Evolutionary conservation across 2,113 vertebrate genomes (phyloP).

Genomic region (Rhea pennata): DNA sequence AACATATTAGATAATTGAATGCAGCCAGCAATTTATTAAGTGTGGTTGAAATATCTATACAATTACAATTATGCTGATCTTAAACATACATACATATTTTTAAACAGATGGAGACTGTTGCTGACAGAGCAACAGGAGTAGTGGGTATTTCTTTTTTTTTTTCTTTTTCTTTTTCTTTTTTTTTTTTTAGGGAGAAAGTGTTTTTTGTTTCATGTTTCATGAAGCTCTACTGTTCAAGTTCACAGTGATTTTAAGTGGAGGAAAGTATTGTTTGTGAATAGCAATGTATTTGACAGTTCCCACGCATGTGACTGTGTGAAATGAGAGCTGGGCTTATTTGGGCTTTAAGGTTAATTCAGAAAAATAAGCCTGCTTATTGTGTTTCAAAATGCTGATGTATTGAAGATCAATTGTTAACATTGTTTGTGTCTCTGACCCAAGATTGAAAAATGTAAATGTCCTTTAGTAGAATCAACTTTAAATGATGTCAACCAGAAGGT

Average conservation of each 20-base stretch:
- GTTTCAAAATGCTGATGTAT: conserved; percentile 21
- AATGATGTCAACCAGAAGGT: conserved; percentile 52
- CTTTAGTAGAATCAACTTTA: conserved; percentile 53
- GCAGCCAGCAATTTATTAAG: conserved; percentile 6
- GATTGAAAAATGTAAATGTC: not conserved
- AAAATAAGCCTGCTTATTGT: not conserved
- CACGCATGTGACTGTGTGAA: not conserved
- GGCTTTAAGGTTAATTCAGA: not conserved
- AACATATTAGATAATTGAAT: conserved; percentile 32
- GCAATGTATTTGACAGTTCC: not conserved
- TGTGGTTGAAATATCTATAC: conserved; percentile 14
- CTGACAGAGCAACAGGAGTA: not conserved
- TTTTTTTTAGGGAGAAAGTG: too few species aligned
- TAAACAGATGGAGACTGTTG: not conserved
- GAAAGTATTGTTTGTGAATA: not conserved
- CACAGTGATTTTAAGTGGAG: not conserved
- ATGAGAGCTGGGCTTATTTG: not conserved
- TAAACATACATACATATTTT: not conserved
- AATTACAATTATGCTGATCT: conserved; percentile 1
- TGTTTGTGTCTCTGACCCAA: not conserved
- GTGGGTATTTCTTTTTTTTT: too few species aligned
- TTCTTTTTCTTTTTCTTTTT: too few species aligned
- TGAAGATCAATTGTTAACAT: not conserved
- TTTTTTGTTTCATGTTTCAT: not conserved
- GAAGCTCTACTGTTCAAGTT: not conserved